Evolutionary conservation across 2,797 vertebrate species (phyloP).

Genomic region (Typhlichthys eigenmanni): DNA sequence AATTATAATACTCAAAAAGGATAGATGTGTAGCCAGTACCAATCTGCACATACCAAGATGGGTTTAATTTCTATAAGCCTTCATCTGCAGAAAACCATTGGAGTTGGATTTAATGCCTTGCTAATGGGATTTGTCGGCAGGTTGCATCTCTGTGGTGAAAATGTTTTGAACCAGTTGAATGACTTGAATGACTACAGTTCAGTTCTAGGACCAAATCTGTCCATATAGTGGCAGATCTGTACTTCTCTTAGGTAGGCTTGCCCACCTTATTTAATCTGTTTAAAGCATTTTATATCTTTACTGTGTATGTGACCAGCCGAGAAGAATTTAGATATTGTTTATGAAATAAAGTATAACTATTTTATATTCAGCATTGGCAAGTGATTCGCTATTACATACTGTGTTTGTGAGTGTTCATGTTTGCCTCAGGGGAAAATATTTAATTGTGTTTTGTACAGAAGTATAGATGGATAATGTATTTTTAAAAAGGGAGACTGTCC

Average conservation of each 20-base stretch:
- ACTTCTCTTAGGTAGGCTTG: slow-evolving; percentile 37
- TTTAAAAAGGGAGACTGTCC: too few species aligned
- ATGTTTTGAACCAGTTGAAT: too few species aligned
- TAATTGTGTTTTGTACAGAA: too few species aligned
- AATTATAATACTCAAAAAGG: neutral
- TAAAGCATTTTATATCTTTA: slow-evolving; percentile 71
- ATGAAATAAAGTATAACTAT: slow-evolving; percentile 74
- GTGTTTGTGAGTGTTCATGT: neutral
- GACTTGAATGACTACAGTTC: too few species aligned
- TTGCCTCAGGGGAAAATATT: neutral
- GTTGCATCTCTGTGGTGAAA: too few species aligned
- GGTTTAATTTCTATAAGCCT: neutral
- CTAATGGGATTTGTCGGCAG: too few species aligned
- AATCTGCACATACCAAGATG: neutral
- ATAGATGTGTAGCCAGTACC: neutral
- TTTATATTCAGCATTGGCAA: slow-evolving; percentile 64
- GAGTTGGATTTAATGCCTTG: too few species aligned
- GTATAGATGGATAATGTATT: too few species aligned
- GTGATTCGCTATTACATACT: neutral
- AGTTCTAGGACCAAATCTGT: too few species aligned
- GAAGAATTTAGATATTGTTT: slow-evolving; percentile 73
- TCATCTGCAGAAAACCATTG: too few species aligned
- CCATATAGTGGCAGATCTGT: too few species aligned
- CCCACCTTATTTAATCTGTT: slow-evolving; percentile 49
- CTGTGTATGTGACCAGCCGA: slow-evolving; percentile 65